Percentiles rank a stretch among this genome's conserved stretches.
These are phyloP conservation scores for Aporophyla nigra DNA, from an alignment of 2,888 invertebrate species.

Conservation along the genomic window DNA sequence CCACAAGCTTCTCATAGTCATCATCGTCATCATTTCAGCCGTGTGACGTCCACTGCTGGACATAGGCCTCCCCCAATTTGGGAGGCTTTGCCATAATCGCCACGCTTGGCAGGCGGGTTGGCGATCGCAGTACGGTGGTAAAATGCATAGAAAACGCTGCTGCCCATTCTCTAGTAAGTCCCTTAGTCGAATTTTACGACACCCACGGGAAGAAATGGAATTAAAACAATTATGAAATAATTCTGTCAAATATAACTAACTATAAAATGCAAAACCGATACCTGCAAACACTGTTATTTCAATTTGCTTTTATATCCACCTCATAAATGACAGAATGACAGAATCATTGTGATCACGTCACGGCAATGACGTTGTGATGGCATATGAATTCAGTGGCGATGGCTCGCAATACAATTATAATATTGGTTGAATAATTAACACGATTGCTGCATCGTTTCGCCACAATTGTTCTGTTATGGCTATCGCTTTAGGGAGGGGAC, in stretches of 20 bases:
- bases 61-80: too few species aligned
- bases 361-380: constrained; percentile 42
- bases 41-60: too few species aligned
- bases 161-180: too few species aligned
- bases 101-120: too few species aligned
- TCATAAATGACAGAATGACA: constrained; percentile 66
- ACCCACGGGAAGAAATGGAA: too few species aligned
- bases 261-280: constrained; percentile 36
- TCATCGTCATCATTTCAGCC: too few species aligned
- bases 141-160: too few species aligned
- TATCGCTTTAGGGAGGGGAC: constrained; percentile 62
- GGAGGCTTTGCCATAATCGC: too few species aligned
- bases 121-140: too few species aligned
- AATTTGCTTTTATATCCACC: constrained; percentile 45
- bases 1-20: too few species aligned
- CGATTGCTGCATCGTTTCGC: constrained; percentile 74
- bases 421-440: constrained; percentile 82
- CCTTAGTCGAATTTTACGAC: too few species aligned
- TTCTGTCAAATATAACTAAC: background rate
- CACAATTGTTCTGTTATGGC: constrained; percentile 70
- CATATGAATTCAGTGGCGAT: constrained; percentile 55
- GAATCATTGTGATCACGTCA: constrained; percentile 44
- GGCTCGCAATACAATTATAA: constrained; percentile 64
- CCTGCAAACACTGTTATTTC: constrained; percentile 31
- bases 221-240: background rate